Base-by-base conservation (phyloP, 2,888 invertebrate species). In the Thelaira solivaga region DNA sequence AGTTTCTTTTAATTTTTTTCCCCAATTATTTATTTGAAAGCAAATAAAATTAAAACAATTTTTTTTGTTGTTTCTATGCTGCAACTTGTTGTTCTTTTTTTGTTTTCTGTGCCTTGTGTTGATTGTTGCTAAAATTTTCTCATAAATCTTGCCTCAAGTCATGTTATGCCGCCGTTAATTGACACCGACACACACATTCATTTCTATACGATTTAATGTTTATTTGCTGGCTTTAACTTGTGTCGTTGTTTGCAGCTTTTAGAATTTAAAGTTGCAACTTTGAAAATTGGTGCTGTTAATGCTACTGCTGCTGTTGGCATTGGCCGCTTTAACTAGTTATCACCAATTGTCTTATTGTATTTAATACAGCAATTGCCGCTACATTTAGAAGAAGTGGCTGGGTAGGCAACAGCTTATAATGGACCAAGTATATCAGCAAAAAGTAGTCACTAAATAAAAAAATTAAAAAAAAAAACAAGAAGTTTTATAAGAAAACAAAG, bases 111-210 rank as follows among this genome's bases (percentile, higher is more conserved):
- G n/a, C 20, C 55, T 61, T 74, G 43, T 45, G 49, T 43, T 65
- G 65, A 61, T 59, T 74, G 65, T 74, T 67, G 67, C 41, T 36
- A 68, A 74, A 76, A 62, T 76, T 71, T 69, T 76, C 75, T 79
- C 79, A 75, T 79, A 75, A 76, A 79, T 79, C 79, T 75, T 76
- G 78, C 78, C 69, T 65, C 53, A 53, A 74, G 78, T 74, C 78
- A 78, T 78, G 78, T 78, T 74, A 77, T 68, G 78, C 76, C 73
- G 81, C 80, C 81, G 80, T 81, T 81, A 81, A 81, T 81, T 81
- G 81, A 81, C 81, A 81, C 76, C 76, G 77, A 81, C 78, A 81
- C 76, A 77, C 80, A 80, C 68, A 74, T 74, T 74, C 69, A 76
- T 51, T 80, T 73, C 59, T 76, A 39, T 79, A 62, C 67, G 61